phyloP scores from a whole-genome alignment of 2,113 vertebrate genomes.

The Gymnobelideus leadbeateri region DNA sequence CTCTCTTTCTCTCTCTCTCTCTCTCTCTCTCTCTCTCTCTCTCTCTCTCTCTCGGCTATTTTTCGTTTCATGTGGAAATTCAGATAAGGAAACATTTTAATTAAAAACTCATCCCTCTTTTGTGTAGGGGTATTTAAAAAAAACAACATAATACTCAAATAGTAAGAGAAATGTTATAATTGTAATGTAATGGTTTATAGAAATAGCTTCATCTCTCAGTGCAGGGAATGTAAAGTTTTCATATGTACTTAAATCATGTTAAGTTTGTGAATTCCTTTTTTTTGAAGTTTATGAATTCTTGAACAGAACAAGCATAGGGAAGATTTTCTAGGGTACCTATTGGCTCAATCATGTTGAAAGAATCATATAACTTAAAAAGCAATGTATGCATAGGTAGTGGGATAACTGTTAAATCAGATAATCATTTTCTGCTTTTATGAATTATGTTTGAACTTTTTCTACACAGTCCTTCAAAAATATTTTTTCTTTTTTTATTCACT shows the following conservation, averaged over 20 bases:
- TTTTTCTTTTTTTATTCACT: neutral
- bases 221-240: conserved; percentile 16
- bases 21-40: neutral
- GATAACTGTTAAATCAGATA: neutral
- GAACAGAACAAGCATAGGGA: neutral
- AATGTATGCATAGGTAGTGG: neutral
- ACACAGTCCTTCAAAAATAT: neutral
- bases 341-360: neutral
- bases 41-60: neutral
- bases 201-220: neutral
- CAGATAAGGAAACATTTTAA: neutral
- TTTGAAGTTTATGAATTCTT: conserved; percentile 15
- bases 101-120: conserved; percentile 38
- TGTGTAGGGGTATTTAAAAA: neutral
- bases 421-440: conserved; percentile 11
- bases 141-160: conserved; percentile 48
- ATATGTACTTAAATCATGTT: conserved; percentile 21
- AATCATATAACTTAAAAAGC: conserved; percentile 27
- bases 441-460: neutral
- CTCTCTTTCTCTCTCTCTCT: neutral
- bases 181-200: conserved; percentile 24
- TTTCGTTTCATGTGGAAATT: conserved; percentile 22
- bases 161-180: conserved; percentile 11
- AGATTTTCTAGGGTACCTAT: conserved; percentile 36
- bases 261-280: neutral